A percentile compares a stretch with the other conserved stretches of the same genome.
Evolutionary conservation across 2,888 invertebrate genomes (phyloP).

Genomic region (Eugnorisma glareosa): DNA sequence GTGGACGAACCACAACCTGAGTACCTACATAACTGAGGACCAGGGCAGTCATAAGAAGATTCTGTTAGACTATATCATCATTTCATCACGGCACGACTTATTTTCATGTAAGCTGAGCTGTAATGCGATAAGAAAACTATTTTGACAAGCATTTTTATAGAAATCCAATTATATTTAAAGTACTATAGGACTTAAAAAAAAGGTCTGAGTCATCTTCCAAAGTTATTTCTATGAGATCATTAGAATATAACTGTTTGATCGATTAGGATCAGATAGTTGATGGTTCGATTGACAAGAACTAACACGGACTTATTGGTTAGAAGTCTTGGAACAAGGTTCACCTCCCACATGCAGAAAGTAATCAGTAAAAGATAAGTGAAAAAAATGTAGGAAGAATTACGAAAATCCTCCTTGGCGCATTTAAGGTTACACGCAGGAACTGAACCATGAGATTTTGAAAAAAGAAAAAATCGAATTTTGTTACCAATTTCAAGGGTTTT

Average conservation of each 20-base stretch:
- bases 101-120: background rate
- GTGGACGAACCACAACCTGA: background rate
- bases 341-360: background rate
- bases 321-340: background rate
- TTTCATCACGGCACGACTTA: background rate
- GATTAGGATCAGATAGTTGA: constrained; percentile 40
- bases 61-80: background rate
- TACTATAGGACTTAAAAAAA: background rate
- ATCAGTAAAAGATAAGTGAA: background rate
- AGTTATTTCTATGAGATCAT: constrained; percentile 56
- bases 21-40: background rate
- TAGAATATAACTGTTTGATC: constrained; percentile 52
- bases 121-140: background rate
- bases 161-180: constrained; percentile 1
- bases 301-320: background rate
- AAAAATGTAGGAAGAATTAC: background rate
- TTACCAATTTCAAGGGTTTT: too few species aligned
- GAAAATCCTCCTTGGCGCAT: background rate
- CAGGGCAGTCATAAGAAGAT: background rate
- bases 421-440: background rate
- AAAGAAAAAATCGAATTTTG: too few species aligned
- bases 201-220: constrained; percentile 36
- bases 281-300: constrained; percentile 38
- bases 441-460: background rate
- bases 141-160: background rate